Evolutionary conservation across 2,888 invertebrate species (phyloP), one percentile per base, ranked within the genome.

Genomic region (Philereme vetulata): DNA sequence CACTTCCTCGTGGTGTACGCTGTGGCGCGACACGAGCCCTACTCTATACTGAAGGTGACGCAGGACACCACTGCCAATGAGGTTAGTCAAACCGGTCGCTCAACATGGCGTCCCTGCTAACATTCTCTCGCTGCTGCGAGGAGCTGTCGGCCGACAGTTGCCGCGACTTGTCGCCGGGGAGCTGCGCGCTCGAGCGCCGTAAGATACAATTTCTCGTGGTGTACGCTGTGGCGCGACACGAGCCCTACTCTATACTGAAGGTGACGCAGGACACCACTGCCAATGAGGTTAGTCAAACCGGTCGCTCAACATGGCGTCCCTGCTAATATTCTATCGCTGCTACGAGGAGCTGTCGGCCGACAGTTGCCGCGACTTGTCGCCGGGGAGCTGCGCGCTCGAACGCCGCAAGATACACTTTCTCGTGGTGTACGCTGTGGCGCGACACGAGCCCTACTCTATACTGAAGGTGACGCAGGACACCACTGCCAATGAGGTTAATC

Each of bases 1-100:
- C 98, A 98, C 88, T 97, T 98, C 90, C 93, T 98, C 1, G 96
- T 96, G 81, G 97, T 98, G 1, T 96, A 97, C 77, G 97, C 98
- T 6, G 97, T 98, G 0, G 93, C 95, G 0, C 93, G 96, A 2
- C 96, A 97, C 62, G 98, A 98, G 78, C 96, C 97, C 0, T 97
- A 97, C 77, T 96, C 97, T 0, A 97, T 97, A 62, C 85, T 98
- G 54, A 97, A 97, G 81, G 97, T 98, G 4, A 98, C 98, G 0
- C 97, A 97, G 76, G 97, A 98, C 67, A 97, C 97, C 46, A 96
- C 97, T 0, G 97, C 97, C 0, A 95, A 95, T 72, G 97, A 98
- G 81, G 97, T 97, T 0, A 57, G 75, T 33, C 96, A 65, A 98
- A 98, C 90, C 96, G 96, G 76, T 94, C 96, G 0, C 87, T 98